These are phyloP conservation scores for Ctenodactylus gundi DNA, from an alignment of 2,113 vertebrate species.

Conservation along the genomic window DNA sequence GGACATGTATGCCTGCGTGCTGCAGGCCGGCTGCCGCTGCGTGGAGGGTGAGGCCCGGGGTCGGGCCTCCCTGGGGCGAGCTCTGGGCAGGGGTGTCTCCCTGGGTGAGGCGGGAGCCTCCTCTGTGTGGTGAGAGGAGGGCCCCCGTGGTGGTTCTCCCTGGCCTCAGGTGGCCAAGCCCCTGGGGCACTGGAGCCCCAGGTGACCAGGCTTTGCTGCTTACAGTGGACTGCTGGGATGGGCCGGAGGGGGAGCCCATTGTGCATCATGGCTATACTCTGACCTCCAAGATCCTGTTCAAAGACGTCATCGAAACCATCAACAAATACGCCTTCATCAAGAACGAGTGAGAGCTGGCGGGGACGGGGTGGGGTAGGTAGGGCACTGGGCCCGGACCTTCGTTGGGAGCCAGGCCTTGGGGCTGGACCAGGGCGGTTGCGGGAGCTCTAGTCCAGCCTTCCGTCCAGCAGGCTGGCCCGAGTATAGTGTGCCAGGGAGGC, in stretches of 20 bases:
- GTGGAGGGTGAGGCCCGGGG: slow-evolving; percentile 98
- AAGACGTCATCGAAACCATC: slow-evolving; percentile 97
- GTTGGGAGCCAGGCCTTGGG: too few species aligned
- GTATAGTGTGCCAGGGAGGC: too few species aligned
- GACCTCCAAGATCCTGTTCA: slow-evolving; percentile 99
- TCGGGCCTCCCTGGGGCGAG: neutral
- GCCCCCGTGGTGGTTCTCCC: neutral
- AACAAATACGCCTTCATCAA: slow-evolving; percentile 97
- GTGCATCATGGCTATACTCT: slow-evolving; percentile 98
- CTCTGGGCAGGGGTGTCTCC: fast-evolving
- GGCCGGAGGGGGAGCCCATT: slow-evolving; percentile 95
- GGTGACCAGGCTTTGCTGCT: neutral
- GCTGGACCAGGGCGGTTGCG: too few species aligned
- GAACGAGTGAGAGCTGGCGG: slow-evolving; percentile 91
- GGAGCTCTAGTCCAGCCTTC: too few species aligned
- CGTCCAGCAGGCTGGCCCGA: too few species aligned
- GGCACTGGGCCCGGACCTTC: too few species aligned
- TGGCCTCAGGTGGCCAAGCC: neutral
- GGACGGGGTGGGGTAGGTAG: too few species aligned
- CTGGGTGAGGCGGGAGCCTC: too few species aligned
- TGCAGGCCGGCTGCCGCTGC: slow-evolving; percentile 96
- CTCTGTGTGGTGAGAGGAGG: too few species aligned
- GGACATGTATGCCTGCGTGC: slow-evolving; percentile 98
- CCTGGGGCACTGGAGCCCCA: too few species aligned
- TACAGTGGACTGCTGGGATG: slow-evolving; percentile 98